These are phyloP conservation scores for Paragorgia papillata DNA, from an alignment of 92 coral and sea anemone genomes.

Conservation along the genomic window DNA sequence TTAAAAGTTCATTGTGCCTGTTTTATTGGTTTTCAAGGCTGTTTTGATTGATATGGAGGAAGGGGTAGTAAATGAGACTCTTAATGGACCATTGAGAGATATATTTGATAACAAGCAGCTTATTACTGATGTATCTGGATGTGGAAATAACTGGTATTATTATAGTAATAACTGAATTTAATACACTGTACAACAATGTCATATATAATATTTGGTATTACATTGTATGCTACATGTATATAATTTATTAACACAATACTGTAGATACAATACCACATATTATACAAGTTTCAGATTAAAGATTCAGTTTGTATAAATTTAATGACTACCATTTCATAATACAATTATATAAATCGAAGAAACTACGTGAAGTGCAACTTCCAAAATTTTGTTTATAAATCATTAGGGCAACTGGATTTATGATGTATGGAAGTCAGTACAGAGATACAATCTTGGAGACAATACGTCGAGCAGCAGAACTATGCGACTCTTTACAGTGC, in stretches of 20 bases:
- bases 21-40: conserved; percentile 59
- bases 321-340: too few species aligned
- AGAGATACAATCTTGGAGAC: conserved; percentile 85
- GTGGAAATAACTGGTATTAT: conserved; percentile 94
- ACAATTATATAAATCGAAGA: too few species aligned
- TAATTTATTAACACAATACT: too few species aligned
- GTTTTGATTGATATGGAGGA: conserved; percentile 98
- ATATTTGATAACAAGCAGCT: conserved; percentile 95
- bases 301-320: too few species aligned
- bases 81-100: conserved; percentile 86
- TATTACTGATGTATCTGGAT: conserved; percentile 97
- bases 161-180: neutral
- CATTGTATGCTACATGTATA: too few species aligned
- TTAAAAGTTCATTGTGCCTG: too few species aligned
- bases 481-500: conserved; percentile 96
- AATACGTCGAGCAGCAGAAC: conserved; percentile 88
- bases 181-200: neutral
- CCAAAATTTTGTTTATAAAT: too few species aligned
- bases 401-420: conserved; percentile 98
- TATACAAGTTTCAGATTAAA: too few species aligned
- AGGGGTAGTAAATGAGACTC: conserved; percentile 91
- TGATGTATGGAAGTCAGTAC: conserved; percentile 93
- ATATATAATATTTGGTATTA: too few species aligned
- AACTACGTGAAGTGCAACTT: neutral
- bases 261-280: too few species aligned